phyloP scores from a whole-genome alignment of 2,888 invertebrate species.

The Napeogenes inachia region DNA sequence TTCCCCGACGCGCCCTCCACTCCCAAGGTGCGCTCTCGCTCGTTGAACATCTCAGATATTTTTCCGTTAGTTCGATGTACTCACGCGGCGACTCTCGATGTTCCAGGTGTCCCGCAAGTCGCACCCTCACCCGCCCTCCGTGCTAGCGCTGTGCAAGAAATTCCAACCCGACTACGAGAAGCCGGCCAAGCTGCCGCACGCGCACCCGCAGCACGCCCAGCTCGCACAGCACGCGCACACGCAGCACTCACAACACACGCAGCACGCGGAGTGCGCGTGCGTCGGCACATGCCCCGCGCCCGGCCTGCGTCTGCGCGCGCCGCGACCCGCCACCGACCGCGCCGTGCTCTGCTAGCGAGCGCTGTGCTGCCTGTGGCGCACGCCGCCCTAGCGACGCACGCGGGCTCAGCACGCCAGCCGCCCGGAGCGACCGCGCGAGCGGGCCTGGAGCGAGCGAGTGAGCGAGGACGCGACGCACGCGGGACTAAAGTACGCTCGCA shows the following conservation, averaged over 20 bases:
- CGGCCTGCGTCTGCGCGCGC: constrained; percentile 35
- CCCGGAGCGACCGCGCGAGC: constrained; percentile 13
- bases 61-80: too few relatives aligned
- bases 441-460: too few relatives aligned
- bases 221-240: constrained; percentile 33
- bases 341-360: constrained; percentile 59
- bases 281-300: constrained; percentile 38
- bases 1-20: constrained; percentile 81
- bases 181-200: constrained; percentile 57
- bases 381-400: constrained; percentile 21
- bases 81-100: too few relatives aligned
- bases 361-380: constrained; percentile 35
- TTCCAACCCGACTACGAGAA: constrained; percentile 75
- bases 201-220: constrained; percentile 34
- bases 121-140: constrained; percentile 74
- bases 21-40: constrained; percentile 70
- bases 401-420: constrained; percentile 15
- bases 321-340: constrained; percentile 40
- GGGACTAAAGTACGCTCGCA: too few relatives aligned
- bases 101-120: constrained; percentile 77
- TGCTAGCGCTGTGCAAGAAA: constrained; percentile 74
- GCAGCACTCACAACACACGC: constrained; percentile 13
- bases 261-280: constrained; percentile 33
- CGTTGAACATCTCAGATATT: background rate
- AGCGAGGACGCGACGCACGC: too few relatives aligned